A percentile compares a stretch with the other conserved stretches of the same genome.
Conservation (phyloP, 2,888 invertebrate species). For the Ophion obscuratus region DNA sequence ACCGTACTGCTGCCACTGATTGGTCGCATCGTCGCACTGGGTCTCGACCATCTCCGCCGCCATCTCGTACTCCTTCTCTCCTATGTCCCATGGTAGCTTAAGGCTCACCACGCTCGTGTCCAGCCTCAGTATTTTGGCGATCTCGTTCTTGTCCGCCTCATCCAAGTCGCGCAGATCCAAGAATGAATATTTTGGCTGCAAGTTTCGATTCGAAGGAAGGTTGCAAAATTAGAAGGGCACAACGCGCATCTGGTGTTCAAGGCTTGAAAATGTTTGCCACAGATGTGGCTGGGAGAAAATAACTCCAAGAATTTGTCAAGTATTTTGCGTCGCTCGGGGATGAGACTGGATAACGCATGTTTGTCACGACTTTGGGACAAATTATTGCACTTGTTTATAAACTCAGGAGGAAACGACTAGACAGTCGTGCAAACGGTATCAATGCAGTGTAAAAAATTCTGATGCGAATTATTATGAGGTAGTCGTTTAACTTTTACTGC, state of each 20-base stretch:
- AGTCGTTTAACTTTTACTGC: too few species aligned
- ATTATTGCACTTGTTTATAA: too few species aligned
- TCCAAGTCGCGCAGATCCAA: conserved; percentile 77
- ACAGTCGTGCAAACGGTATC: too few species aligned
- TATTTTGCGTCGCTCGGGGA: too few species aligned
- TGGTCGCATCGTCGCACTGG: conserved; percentile 70
- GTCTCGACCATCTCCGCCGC: conserved; percentile 66
- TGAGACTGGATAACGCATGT: too few species aligned
- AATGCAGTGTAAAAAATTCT: too few species aligned
- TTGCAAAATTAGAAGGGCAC: not conserved
- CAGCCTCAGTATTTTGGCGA: conserved; percentile 75
- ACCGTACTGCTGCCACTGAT: conserved; percentile 79
- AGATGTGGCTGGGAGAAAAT: too few species aligned
- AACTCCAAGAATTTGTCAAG: too few species aligned
- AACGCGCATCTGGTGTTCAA: not conserved
- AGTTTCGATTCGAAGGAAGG: conserved; percentile 53
- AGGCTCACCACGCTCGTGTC: conserved; percentile 71
- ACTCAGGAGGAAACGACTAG: too few species aligned
- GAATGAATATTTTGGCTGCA: conserved; percentile 78
- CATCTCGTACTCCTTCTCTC: conserved; percentile 72
- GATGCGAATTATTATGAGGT: too few species aligned
- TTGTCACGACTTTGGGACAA: too few species aligned
- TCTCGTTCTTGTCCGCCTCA: conserved; percentile 74
- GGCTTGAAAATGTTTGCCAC: not conserved
- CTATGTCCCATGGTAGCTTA: conserved; percentile 79